A percentile compares a stretch with the other conserved stretches of the same genome.
Evolutionary conservation across 2,797 vertebrate species (phyloP).

Genomic region (Girardinus metallicus): DNA sequence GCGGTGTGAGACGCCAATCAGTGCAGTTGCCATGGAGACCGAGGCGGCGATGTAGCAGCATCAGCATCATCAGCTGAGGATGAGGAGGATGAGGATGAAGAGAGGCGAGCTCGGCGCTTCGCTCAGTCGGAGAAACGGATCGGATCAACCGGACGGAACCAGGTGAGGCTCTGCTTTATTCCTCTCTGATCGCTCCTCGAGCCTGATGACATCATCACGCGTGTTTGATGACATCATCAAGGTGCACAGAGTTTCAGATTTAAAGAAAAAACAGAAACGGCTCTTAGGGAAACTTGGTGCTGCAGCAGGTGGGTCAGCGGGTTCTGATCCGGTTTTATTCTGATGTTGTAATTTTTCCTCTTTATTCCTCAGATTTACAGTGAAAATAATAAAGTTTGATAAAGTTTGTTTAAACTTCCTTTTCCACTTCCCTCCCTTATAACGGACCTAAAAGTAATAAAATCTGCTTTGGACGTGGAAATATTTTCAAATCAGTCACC

Average conservation of each 20-base stretch:
- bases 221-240: constrained; percentile 23
- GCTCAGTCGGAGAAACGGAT: constrained; percentile 17
- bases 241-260: neutral
- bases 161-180: constrained; percentile 31
- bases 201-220: constrained; percentile 9
- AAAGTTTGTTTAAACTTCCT: neutral
- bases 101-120: constrained; percentile 8
- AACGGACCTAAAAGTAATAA: neutral
- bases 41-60: constrained; percentile 16
- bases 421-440: neutral
- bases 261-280: neutral
- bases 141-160: constrained; percentile 15
- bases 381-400: neutral
- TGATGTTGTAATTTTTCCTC: neutral
- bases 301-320: neutral
- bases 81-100: neutral
- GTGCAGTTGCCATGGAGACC: constrained; percentile 55
- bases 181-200: neutral
- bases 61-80: neutral
- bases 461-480: neutral
- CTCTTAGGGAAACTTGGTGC: neutral
- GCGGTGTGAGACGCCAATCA: constrained; percentile 42
- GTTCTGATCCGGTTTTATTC: neutral
- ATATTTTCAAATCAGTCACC: neutral
- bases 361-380: neutral